Percentiles rank a stretch among this genome's conserved stretches.
phyloP scores from a whole-genome alignment of 64 coral and sea anemone genomes.

The Actinia equina region DNA sequence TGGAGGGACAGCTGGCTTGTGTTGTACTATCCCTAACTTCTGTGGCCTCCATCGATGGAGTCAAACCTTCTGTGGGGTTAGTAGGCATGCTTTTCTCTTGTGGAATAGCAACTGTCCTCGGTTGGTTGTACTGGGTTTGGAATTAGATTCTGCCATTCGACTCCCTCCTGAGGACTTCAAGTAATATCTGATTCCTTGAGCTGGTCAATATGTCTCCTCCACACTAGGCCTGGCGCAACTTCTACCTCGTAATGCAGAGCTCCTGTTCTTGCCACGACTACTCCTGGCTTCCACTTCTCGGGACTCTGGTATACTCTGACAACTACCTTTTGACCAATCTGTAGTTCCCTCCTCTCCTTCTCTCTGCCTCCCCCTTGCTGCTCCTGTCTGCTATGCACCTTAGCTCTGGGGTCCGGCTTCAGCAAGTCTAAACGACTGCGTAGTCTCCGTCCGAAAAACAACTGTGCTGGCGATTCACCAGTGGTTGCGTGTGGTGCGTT shows the following conservation, averaged over 20 bases:
- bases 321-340: slow-evolving; percentile 26
- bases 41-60: background rate
- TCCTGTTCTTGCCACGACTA: slow-evolving; percentile 32
- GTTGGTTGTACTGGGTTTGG: background rate
- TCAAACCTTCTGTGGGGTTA: background rate
- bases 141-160: background rate
- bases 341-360: no score
- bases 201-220: slow-evolving; percentile 60
- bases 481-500: no score
- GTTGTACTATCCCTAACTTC: background rate
- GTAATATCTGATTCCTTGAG: slow-evolving; percentile 20
- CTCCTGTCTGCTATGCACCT: no score
- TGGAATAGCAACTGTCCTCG: background rate
- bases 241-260: slow-evolving; percentile 29
- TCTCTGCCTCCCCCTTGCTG: no score
- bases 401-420: no score
- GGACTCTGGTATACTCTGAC: slow-evolving; percentile 11
- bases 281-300: slow-evolving; percentile 23
- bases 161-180: background rate
- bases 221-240: slow-evolving; percentile 37
- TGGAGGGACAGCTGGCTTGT: background rate
- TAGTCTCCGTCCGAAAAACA: no score
- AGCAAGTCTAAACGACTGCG: no score
- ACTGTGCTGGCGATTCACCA: no score
- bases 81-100: background rate